Base-by-base conservation (phyloP, 2,113 vertebrate genomes). In the Leptobrachium ailaonicum region DNA sequence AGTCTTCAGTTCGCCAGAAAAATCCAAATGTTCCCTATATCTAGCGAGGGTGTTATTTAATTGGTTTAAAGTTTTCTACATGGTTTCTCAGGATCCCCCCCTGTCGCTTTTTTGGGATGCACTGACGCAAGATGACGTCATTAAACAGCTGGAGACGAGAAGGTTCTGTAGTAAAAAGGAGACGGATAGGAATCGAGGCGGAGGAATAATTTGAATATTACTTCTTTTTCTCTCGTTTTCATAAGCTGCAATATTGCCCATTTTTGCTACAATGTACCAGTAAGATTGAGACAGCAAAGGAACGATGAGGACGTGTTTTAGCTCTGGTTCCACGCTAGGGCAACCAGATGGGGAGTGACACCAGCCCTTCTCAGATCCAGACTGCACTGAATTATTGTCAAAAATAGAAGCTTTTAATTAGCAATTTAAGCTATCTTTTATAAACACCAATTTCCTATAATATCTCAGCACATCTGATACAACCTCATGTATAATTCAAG, bases 401-500 rank as follows among this genome's bases (percentile, higher is more conserved):
- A 90, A 87, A 86, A 91, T 32, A 32, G 20, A 91, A 90, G 70
- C 85, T 85, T 77, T 32, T 91, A 92, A 90, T 91, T 91, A 90
- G 74, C 78, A 89, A 92, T 92, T 91, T 92, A 88, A 85, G 88
- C 88, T 87, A 89, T 84, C 87, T 85, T 85, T 88, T 86, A 90
- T 90, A 92, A 91, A 90, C 84, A 92, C 76, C 85, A 89, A 87
- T 92, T 93, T 90, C 90, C 88, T 89, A 77, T 85, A 87, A 88
- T 86, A 90, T 87, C 82, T 81, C 85, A 87, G 86, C 82, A 89
- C 87, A 90, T 89, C 85, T 91, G 87, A 93, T 87, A 92, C 83
- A 78, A 88, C 80, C 87, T 92, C 90, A 92, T 90, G 87, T 91
- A 91, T 92, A 92, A 91, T 90, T 90, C 86, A 92, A 86, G 87